Evolutionary conservation across 1,140 invertebrate species (phyloP).

Genomic region (Pectinophora gossypiella): DNA sequence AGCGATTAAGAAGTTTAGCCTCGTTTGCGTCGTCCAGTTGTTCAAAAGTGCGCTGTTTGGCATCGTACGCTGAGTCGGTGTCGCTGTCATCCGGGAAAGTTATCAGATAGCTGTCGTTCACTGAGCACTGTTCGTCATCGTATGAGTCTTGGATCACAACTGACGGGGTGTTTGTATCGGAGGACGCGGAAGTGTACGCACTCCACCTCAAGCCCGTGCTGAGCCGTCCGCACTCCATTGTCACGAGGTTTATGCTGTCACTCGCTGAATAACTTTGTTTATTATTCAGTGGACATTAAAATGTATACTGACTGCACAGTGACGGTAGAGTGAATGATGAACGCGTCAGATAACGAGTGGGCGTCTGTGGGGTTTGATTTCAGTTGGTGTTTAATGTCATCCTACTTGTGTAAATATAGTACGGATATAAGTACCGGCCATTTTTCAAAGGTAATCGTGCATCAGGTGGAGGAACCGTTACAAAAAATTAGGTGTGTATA

Average conservation of each 20-base stretch:
- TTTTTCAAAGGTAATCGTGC: too few relatives aligned
- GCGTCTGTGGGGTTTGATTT: background rate
- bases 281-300: conserved; percentile 7
- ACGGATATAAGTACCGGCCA: too few relatives aligned
- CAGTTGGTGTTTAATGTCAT: background rate
- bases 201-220: conserved; percentile 43
- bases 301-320: background rate
- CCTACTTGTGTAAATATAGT: background rate
- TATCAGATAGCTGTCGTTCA: conserved; percentile 44
- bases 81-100: conserved; percentile 44
- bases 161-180: conserved; percentile 30
- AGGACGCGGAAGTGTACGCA: conserved; percentile 31
- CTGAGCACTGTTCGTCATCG: conserved; percentile 27
- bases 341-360: background rate
- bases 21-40: conserved; percentile 31
- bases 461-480: too few relatives aligned
- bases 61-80: conserved; percentile 11
- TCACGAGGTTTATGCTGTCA: conserved; percentile 16
- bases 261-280: conserved; percentile 19
- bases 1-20: conserved; percentile 40
- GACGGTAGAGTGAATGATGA: background rate
- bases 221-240: conserved; percentile 54
- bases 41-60: conserved; percentile 19
- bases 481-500: too few relatives aligned
- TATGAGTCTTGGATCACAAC: conserved; percentile 32